Evolutionary conservation across 2,888 invertebrate species (phyloP), one percentile per base, ranked within the genome.

Genomic region (Lottia gigantea): DNA sequence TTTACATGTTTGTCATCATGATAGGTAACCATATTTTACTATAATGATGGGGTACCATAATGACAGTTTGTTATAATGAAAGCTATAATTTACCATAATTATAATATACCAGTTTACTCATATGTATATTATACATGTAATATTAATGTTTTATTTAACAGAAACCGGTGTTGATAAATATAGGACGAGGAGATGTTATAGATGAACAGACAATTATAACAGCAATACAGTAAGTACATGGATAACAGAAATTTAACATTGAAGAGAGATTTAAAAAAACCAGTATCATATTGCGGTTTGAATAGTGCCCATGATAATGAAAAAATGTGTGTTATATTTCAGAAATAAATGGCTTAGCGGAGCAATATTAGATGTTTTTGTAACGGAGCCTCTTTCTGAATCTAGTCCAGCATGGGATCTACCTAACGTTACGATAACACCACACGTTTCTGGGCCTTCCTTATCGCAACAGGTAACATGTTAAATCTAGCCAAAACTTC

Each of bases 341-440:
- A 85, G 85, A 66, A 83, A 90, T 46, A 87, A 88, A 19, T 92
- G 91, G 91, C 84, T 92, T 67, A 89, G 90, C 1, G 90, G 88
- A 55, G 91, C 91, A 62, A 89, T 91, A 77, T 84, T 92, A 62
- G 92, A 92, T 85, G 92, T 92, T 25, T 91, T 91, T 83, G 86
- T 88, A 72, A 77, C 80, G 46, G 92, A 92, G 83, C 92, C 92
- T n/a, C 82, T 92, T 61, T 87, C 90, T 14, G 74, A 79, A 66
- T 80, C 85, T 0, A 91, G 90, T 82, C 83, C 84, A 55, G 85
- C 92, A 71, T 92, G 92, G 92, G 82, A 76, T 63, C 86, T 90
- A 74, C 88, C 90, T 45, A 89, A 91, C 80, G 91, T 91, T 4
- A 79, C 78, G 14, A 78, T 85, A 47, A 81, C 82, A 2, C 85